Percentiles rank a stretch among this genome's conserved stretches.
These are phyloP conservation scores for Lampropteryx suffumata DNA, from an alignment of 2,888 invertebrate genomes.

Conservation along the genomic window DNA sequence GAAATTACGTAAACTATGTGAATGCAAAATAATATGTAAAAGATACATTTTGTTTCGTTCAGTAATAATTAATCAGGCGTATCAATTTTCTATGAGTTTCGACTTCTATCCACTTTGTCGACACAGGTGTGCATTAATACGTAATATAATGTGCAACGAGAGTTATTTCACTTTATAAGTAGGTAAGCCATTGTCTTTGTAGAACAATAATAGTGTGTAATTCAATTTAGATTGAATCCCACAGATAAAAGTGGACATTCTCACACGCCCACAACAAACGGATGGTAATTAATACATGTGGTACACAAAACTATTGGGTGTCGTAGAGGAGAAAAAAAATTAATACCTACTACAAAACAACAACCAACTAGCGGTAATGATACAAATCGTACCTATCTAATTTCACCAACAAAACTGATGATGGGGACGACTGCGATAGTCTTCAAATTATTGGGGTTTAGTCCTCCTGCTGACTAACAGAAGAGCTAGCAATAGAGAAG, in stretches of 20 bases:
- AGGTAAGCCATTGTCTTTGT: constrained; percentile 47
- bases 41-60: too few relatives aligned
- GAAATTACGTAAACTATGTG: too few relatives aligned
- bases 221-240: constrained; percentile 51
- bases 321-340: constrained; percentile 2
- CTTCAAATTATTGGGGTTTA: too few relatives aligned
- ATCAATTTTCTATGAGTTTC: too few relatives aligned
- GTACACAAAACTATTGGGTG: constrained; percentile 34
- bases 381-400: too few relatives aligned
- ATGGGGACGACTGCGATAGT: too few relatives aligned
- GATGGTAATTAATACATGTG: constrained; percentile 47
- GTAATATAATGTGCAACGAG: constrained; percentile 16
- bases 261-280: constrained; percentile 42
- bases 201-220: constrained; percentile 56
- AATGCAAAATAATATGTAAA: too few relatives aligned
- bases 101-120: constrained; percentile 25
- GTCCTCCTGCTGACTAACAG: too few relatives aligned
- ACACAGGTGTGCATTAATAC: constrained; percentile 41
- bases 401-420: too few relatives aligned
- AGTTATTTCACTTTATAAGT: constrained; percentile 34
- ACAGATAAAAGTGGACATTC: constrained; percentile 42
- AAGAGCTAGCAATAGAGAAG: too few relatives aligned
- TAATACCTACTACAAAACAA: too few relatives aligned
- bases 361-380: constrained; percentile 47
- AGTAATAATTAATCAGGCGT: background rate